These are phyloP conservation scores for Syrista parreyssii DNA, from an alignment of 2,888 invertebrate species.

Conservation along the genomic window DNA sequence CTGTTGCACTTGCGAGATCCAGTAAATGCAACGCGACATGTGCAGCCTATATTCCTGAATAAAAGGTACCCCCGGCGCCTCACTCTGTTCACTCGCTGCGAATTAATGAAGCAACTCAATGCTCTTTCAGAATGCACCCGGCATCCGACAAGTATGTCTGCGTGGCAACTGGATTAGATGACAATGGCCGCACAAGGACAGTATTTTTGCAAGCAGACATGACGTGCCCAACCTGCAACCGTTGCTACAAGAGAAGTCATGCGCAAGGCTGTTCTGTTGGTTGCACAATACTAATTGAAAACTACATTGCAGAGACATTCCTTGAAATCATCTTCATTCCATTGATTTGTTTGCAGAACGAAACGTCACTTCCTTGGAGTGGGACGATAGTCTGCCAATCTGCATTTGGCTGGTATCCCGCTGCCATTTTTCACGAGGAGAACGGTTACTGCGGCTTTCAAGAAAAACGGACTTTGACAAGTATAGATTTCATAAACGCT, in stretches of 20 bases:
- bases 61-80: constrained; percentile 48
- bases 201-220: constrained; percentile 66
- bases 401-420: constrained; percentile 77
- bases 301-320: neutral
- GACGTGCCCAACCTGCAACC: constrained; percentile 67
- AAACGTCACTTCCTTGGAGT: constrained; percentile 68
- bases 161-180: constrained; percentile 72
- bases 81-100: neutral
- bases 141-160: constrained; percentile 68
- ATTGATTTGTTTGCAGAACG: constrained; percentile 13
- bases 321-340: neutral
- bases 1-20: constrained; percentile 74
- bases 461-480: constrained; percentile 66
- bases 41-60: constrained; percentile 73
- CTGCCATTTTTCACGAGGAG: constrained; percentile 74
- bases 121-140: constrained; percentile 45
- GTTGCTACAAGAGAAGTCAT: constrained; percentile 68
- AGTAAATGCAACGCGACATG: constrained; percentile 72
- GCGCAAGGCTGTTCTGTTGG: neutral
- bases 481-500: constrained; percentile 69
- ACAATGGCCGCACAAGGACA: constrained; percentile 68
- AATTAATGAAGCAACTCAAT: neutral
- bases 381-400: constrained; percentile 78
- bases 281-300: neutral
- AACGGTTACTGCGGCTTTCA: constrained; percentile 69